Evolutionary conservation across 2,797 vertebrate genomes (phyloP).

Genomic region (Strix occidentalis): DNA sequence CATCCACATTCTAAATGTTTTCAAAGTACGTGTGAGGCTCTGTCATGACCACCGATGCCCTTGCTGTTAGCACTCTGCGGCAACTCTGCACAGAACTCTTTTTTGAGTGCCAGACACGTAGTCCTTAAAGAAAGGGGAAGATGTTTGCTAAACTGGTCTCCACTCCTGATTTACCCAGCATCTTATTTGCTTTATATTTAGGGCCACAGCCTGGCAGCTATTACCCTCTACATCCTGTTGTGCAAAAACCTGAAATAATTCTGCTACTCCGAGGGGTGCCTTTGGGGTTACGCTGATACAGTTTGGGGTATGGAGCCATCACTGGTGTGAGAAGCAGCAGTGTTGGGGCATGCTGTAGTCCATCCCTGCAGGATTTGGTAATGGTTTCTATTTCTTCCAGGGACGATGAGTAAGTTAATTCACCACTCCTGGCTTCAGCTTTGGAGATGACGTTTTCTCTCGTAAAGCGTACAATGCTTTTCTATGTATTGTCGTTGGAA

Average conservation of each 20-base stretch:
- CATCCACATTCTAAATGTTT: background rate
- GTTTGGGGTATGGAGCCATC: background rate
- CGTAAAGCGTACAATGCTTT: rapidly evolving
- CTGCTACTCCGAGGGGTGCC: background rate
- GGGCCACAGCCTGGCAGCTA: background rate
- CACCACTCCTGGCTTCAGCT: background rate
- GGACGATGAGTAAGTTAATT: background rate
- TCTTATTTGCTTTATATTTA: background rate
- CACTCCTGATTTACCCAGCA: background rate
- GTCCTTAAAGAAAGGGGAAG: background rate
- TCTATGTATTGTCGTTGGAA: background rate
- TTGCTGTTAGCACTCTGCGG: background rate
- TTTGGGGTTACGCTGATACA: background rate
- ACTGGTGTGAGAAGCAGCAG: background rate
- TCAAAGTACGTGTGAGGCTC: background rate
- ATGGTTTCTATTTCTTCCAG: background rate
- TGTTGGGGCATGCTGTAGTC: background rate
- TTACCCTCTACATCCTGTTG: background rate
- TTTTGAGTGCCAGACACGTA: background rate
- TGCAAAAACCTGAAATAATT: background rate
- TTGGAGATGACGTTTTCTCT: background rate
- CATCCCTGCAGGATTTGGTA: background rate
- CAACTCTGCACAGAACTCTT: background rate
- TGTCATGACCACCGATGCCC: background rate
- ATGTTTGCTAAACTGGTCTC: background rate